Evolutionary conservation across 2,797 vertebrate genomes (phyloP).

Genomic region (Sparus aurata): DNA sequence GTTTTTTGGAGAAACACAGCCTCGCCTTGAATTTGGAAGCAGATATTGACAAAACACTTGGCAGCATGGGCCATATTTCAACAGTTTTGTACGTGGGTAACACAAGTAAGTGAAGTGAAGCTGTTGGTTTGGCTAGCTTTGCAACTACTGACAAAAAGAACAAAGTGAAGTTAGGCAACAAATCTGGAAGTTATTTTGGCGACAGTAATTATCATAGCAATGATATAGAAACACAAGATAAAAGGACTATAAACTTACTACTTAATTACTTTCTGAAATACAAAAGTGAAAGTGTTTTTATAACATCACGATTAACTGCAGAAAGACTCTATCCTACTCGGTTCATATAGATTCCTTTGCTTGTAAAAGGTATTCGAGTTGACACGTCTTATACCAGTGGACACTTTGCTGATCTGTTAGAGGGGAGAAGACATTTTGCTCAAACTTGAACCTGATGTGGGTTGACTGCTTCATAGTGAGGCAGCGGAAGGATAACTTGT

Average conservation of each 20-base stretch:
- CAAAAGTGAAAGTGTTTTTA: not conserved
- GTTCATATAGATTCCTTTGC: not conserved
- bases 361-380: not conserved
- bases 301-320: not conserved
- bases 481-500: not conserved
- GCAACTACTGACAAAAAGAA: not conserved
- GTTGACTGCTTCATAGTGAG: constrained; percentile 19
- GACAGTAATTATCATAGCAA: not conserved
- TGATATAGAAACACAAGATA: not conserved
- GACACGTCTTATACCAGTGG: constrained; percentile 21
- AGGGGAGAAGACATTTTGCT: constrained; percentile 11
- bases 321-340: not conserved
- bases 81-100: not conserved
- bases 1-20: not conserved
- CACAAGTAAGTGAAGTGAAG: not conserved
- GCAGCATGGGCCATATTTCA: not conserved
- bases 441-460: constrained; percentile 31
- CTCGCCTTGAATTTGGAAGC: constrained; percentile 1
- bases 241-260: not conserved
- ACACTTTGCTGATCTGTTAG: constrained; percentile 36
- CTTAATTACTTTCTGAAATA: not conserved
- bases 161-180: not conserved
- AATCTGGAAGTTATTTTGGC: not conserved
- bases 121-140: not conserved
- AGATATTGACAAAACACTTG: not conserved